Evolutionary conservation across 2,888 invertebrate species (phyloP).

Genomic region (Pimpla rufipes): DNA sequence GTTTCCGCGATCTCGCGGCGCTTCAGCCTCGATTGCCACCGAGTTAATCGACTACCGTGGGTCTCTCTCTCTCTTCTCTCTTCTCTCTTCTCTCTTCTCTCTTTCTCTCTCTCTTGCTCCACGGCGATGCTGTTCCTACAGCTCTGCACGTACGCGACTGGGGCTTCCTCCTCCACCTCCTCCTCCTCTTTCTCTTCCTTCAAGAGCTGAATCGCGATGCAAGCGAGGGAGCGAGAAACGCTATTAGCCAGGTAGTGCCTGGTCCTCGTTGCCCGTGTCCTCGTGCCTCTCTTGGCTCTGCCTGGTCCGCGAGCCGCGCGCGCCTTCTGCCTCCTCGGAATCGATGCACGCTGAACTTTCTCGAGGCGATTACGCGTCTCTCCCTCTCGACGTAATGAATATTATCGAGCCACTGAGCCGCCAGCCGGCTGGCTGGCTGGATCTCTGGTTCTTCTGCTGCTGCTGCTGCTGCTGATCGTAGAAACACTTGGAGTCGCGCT

Average conservation of each 20-base stretch:
- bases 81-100: no score
- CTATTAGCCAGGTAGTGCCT: conserved; percentile 29
- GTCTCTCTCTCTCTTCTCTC: no score
- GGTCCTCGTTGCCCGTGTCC: neutral
- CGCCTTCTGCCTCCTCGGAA: conserved; percentile 51
- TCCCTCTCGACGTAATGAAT: conserved; percentile 65
- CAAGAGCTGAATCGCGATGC: conserved; percentile 2
- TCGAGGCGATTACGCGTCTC: conserved; percentile 63
- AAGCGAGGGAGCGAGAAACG: conserved; percentile 14
- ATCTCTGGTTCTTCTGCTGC: no score
- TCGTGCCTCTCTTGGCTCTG: neutral
- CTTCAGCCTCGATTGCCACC: conserved; percentile 60
- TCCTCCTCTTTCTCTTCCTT: neutral
- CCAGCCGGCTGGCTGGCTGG: neutral
- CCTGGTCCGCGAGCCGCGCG: neutral
- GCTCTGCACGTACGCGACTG: conserved; percentile 30
- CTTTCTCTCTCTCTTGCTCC: neutral
- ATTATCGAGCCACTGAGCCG: conserved; percentile 48
- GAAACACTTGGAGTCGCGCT: conserved; percentile 23
- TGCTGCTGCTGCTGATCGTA: conserved; percentile 4
- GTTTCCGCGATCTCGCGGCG: conserved; percentile 53
- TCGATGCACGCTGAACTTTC: conserved; percentile 67
- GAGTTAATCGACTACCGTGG: conserved; percentile 63
- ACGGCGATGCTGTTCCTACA: conserved; percentile 13
- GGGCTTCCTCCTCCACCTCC: conserved; percentile 11